A percentile compares a stretch with the other conserved stretches of the same genome.
These are phyloP conservation scores for Oligia latruncula DNA, from an alignment of 2,888 invertebrate species.

Conservation along the genomic window DNA sequence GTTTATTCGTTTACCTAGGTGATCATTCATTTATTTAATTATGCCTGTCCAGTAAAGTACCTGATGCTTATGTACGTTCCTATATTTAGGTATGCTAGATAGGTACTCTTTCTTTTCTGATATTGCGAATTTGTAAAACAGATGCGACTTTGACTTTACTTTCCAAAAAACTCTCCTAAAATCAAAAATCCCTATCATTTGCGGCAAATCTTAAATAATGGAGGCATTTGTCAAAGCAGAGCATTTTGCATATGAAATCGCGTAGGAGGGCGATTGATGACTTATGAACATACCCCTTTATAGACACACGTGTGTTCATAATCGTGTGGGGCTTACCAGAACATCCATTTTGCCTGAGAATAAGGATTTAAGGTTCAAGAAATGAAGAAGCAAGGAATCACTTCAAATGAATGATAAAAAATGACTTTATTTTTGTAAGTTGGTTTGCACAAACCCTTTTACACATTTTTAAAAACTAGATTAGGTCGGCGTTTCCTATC, in stretches of 20 bases:
- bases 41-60: background rate
- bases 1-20: background rate
- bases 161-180: slow-evolving; percentile 50
- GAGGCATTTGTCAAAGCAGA: slow-evolving; percentile 84
- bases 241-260: slow-evolving; percentile 87
- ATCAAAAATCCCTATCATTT: slow-evolving; percentile 82
- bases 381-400: background rate
- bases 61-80: background rate
- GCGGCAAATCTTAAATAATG: slow-evolving; percentile 85
- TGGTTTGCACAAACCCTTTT: too few species aligned
- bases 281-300: slow-evolving; percentile 68
- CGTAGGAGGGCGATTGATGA: slow-evolving; percentile 79
- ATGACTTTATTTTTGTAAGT: too few species aligned
- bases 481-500: too few species aligned
- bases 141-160: background rate
- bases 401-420: background rate
- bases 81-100: background rate
- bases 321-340: slow-evolving; percentile 23
- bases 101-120: background rate
- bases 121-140: background rate
- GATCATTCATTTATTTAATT: background rate
- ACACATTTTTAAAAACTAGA: too few species aligned
- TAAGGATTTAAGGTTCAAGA: background rate
- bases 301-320: slow-evolving; percentile 37
- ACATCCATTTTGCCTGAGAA: slow-evolving; percentile 5